Base-by-base conservation (phyloP, 2,888 invertebrate genomes). In the Hololepta plana region DNA sequence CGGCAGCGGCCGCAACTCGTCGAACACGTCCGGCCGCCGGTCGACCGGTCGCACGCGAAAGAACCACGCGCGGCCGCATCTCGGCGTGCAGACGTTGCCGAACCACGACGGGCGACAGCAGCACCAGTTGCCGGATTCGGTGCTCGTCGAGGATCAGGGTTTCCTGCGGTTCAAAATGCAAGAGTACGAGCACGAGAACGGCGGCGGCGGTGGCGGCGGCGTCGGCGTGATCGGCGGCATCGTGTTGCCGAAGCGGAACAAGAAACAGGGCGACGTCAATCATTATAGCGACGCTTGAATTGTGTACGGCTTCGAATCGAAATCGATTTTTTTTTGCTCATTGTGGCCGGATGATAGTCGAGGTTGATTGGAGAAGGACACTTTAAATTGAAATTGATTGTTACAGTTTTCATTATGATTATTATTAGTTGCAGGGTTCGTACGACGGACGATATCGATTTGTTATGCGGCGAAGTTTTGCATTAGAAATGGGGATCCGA, bases 121-220 rank as follows among this genome's bases (percentile, higher is more conserved):
- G 17, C 26, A 17, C 8, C 26, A 15, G 17, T 10, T 9, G 15
- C 21, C 27, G 39, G 50, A 60, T 30, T 70, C 82, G 38, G 84
- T 87, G 81, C 57, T 87, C 35, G 82, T 85, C n/a, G 79, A 82
- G 33, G 87, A 88, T 46, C 80, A 85, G 45, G 85, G 87, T 4
- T 84, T 87, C 52, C 75, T 87, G 8, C 62, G 88, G 38, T 85
- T 87, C 56, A 65, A 82, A 34, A 34, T 42, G 35, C 41, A 43
- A 26, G 40, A 42, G 21, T 28, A 38, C 17, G 39, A 41, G 16
- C 37, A 39, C 12, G n/a, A n/a, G n/a, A n/a, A n/a, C n/a, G n/a
- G n/a, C n/a, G n/a, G n/a, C n/a, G n/a, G n/a, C 12, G 14, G 21
- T 19, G 13, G 13, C 4, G 23, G 23, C 4, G 12, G 16, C 12